Base-by-base conservation (phyloP, 2,113 vertebrate species). In the Siphamia tubifer region DNA sequence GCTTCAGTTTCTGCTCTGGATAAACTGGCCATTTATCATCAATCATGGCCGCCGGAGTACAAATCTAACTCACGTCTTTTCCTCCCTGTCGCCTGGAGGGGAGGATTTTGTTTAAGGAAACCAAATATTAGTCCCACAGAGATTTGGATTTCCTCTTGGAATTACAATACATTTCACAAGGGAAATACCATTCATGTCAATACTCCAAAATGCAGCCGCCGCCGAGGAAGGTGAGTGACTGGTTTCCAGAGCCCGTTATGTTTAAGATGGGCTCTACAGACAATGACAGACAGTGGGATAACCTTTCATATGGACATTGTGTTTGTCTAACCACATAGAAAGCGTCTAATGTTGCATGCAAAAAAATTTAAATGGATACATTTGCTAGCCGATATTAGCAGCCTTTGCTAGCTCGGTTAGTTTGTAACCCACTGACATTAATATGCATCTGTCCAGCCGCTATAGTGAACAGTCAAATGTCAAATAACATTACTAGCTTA, bases 121-220 rank as follows among this genome's bases (percentile, higher is more conserved):
- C 28, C 64, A 39, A 45, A 52, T 39, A 82, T 64, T 60, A 39
- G 53, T 47, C 66, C 53, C 54, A 39, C 49, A 45, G 68, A 60
- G 68, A 67, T 72, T 76, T 76, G 63, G 78, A 79, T 84, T 85
- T 83, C 71, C 77, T 79, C 45, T 77, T 58, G 85, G 80, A 76
- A 83, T 85, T 86, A 81, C 75, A 74, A 70, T 43, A 80, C 78
- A 79, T 81, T 89, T 84, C 70, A 74, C 61, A 42, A 75, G 79
- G 80, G 82, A 90, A 86, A 82, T 49, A 89, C 82, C 86, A 92
- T 93, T 90, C 92, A 92, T 92, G 92, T 91, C 92, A 91, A 91
- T 79, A 84, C 90, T 90, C 73, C 91, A 95, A 91, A 90, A 98
- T 97, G 96, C 96, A 98, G 94, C 96, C 96, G 74, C 96, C 96